A percentile compares a stretch with the other conserved stretches of the same genome.
phyloP scores from a whole-genome alignment of 2,888 invertebrate species.

The Cheilosia soror region DNA sequence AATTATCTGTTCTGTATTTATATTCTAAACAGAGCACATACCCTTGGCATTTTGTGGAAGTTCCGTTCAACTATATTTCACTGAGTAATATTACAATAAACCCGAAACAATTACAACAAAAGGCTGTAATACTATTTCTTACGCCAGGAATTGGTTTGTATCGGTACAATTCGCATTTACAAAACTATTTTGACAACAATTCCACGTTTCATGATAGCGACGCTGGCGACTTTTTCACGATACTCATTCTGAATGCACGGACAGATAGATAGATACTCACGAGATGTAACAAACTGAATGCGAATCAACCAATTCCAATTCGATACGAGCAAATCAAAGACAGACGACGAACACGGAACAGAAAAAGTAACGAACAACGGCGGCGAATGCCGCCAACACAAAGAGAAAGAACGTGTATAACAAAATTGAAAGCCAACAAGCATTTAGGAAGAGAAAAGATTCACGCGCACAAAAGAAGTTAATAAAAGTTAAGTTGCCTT shows the following conservation, averaged over 20 bases:
- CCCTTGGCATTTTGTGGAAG: slow-evolving; percentile 77
- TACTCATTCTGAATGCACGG: slow-evolving; percentile 61
- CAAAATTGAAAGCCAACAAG: slow-evolving; percentile 32
- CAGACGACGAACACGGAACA: slow-evolving; percentile 7
- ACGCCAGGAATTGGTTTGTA: slow-evolving; percentile 4
- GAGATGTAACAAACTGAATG: slow-evolving; percentile 57
- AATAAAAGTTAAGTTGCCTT: slow-evolving; percentile 37
- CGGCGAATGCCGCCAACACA: slow-evolving; percentile 50
- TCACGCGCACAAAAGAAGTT: slow-evolving; percentile 52
- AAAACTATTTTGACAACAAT: slow-evolving; percentile 24
- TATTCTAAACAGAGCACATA: slow-evolving; percentile 67
- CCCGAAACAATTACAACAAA: slow-evolving; percentile 51
- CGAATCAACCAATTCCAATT: slow-evolving; percentile 45
- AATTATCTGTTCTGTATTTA: background rate
- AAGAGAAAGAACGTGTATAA: slow-evolving; percentile 36
- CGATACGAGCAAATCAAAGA: slow-evolving; percentile 49
- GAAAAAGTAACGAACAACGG: background rate
- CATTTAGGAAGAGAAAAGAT: slow-evolving; percentile 20
- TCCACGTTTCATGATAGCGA: slow-evolving; percentile 58
- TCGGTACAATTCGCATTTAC: slow-evolving; percentile 6
- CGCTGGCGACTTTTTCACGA: slow-evolving; percentile 26
- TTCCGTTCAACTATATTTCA: slow-evolving; percentile 34
- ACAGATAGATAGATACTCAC: slow-evolving; percentile 60
- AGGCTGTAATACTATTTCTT: slow-evolving; percentile 14
- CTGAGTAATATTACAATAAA: slow-evolving; percentile 12